Percentiles rank a stretch among this genome's conserved stretches.
Evolutionary conservation across 2,113 vertebrate species (phyloP).

Genomic region (rabbit (Oryctolagus cuniculus)): mOryCun1.1 NC_091451.1:42678001-42678500

Average conservation of each 20-base stretch:
- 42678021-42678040: not conserved
- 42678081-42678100: not conserved
- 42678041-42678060: rapidly evolving
- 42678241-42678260: not conserved
- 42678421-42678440: not conserved
- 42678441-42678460: not conserved
- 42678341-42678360: too few relatives aligned
- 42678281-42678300: not conserved
- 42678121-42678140: not conserved
- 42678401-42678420: not conserved
- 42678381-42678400: not conserved
- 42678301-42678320: not conserved
- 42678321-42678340: not conserved
- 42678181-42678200: not conserved
- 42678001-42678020: not conserved
- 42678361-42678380: not conserved
- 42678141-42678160: rapidly evolving
- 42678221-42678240: not conserved
- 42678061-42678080: rapidly evolving
- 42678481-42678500: not conserved
- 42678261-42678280: not conserved
- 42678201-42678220: too few relatives aligned
- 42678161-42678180: too few relatives aligned
- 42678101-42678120: not conserved
- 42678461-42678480: not conserved